Conservation (phyloP, 2,888 invertebrate genomes). For the Epiblema foenella region DNA sequence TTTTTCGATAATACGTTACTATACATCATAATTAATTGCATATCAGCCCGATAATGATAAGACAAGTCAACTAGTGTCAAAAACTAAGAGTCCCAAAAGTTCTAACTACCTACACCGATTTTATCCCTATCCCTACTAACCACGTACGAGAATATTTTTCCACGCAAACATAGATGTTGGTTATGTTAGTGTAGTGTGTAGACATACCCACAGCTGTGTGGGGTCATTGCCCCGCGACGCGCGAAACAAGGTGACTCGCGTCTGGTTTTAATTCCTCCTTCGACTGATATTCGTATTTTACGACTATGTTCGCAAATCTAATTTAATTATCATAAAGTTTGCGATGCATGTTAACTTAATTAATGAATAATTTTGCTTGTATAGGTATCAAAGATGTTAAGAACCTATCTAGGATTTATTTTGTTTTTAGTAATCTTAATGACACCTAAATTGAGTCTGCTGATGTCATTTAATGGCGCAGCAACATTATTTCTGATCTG, state of each 20-base stretch:
- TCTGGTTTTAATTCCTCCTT: constrained; percentile 65
- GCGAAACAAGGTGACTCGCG: constrained; percentile 78
- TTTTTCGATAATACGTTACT: no score
- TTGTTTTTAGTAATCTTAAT: background rate
- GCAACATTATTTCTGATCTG: background rate
- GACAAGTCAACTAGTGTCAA: constrained; percentile 2
- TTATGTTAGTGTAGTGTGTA: constrained; percentile 64
- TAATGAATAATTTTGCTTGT: background rate
- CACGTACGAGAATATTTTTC: constrained; percentile 37
- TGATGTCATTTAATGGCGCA: background rate
- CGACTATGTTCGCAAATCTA: constrained; percentile 52
- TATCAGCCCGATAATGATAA: constrained; percentile 5
- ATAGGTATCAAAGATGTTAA: no score
- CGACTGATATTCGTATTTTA: constrained; percentile 61
- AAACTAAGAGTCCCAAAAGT: background rate
- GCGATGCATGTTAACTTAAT: constrained; percentile 31
- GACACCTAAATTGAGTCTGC: background rate
- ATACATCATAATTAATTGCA: no score
- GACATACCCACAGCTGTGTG: constrained; percentile 69
- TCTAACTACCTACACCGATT: constrained; percentile 3
- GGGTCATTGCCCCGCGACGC: constrained; percentile 72
- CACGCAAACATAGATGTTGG: constrained; percentile 46
- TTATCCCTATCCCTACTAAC: constrained; percentile 31
- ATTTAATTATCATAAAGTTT: constrained; percentile 47
- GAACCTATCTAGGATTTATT: background rate